Evolutionary conservation across 2,888 invertebrate species (phyloP), one percentile per base, ranked within the genome.

Genomic region (Sericinus montela): DNA sequence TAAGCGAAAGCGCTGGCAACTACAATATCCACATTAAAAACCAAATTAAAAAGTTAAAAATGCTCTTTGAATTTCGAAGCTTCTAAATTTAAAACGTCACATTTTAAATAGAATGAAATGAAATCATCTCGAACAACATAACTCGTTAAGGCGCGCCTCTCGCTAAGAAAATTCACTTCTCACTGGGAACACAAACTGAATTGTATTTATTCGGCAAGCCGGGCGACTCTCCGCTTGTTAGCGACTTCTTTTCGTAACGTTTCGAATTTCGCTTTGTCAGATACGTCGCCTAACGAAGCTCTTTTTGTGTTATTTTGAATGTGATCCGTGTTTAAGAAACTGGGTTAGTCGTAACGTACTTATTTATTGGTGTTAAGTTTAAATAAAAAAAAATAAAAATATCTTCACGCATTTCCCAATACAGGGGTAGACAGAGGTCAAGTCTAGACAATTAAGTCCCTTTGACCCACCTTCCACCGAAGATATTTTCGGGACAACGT

Each of bases 201-300:
- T 58, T 56, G 54, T 60, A 55, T 57, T 60, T 57, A 56, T 58
- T 53, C 57, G 52, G 46, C 47, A 41, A 32, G 41, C 44, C 49
- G 55, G 51, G 48, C 54, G 55, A 55, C 52, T 56, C 52, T 52
- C 53, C 56, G 54, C 61, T 63, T 63, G 62, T 63, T 60, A 63
- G 57, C 41, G 52, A 53, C 52, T 57, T 56, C 60, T 59, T 60
- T 60, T 58, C 57, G 53, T 48, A 52, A 38, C 58, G 53, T 55
- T 58, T 59, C 57, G 56, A 57, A 60, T 59, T 55, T 55, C 52
- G 45, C 44, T 30, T 54, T 45, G 56, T 51, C 52, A 46, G 51
- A 41, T 38, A 38, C 40, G 50, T 42, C 45, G 57, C 50, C 59
- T 62, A 59, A 62, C 59, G 63, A 63, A 58, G 57, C 51, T 47